Conservation (phyloP, 2,113 vertebrate genomes). For the Nothobranchius furzeri region DNA sequence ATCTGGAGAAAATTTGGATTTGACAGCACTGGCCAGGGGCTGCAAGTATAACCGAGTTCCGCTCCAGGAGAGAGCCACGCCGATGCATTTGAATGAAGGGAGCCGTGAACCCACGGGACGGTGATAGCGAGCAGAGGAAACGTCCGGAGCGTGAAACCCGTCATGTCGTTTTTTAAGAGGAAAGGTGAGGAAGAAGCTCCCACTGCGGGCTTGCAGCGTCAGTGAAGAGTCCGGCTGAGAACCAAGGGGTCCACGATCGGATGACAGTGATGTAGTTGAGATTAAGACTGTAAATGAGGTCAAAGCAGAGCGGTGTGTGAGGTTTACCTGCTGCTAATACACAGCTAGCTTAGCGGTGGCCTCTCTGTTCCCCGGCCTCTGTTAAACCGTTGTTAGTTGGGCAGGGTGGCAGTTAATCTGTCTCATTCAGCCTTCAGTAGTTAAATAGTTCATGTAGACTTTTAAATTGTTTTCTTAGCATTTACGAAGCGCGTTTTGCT, state of each 20-base stretch:
- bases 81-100: conserved; percentile 81
- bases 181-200: conserved; percentile 83
- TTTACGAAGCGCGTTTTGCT: not conserved
- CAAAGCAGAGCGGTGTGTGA: not conserved
- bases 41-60: conserved; percentile 14
- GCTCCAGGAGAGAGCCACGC: conserved; percentile 10
- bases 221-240: not conserved
- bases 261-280: not conserved
- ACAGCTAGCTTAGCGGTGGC: conserved; percentile 62
- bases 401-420: not conserved
- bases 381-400: conserved; percentile 1
- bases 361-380: conserved; percentile 15
- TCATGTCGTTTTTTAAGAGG: conserved; percentile 91
- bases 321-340: not conserved
- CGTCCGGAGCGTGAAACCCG: conserved; percentile 63
- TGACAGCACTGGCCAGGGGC: conserved; percentile 57
- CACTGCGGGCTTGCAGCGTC: conserved; percentile 44
- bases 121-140: conserved; percentile 75
- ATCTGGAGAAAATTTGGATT: conserved; percentile 63
- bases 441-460: fast-evolving
- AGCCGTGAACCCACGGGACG: conserved; percentile 70
- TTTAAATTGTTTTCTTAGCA: not conserved
- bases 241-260: not conserved
- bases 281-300: not conserved
- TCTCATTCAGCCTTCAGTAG: not conserved